Evolutionary conservation across 2,888 invertebrate genomes (phyloP).

Genomic region (Apamea sordens): DNA sequence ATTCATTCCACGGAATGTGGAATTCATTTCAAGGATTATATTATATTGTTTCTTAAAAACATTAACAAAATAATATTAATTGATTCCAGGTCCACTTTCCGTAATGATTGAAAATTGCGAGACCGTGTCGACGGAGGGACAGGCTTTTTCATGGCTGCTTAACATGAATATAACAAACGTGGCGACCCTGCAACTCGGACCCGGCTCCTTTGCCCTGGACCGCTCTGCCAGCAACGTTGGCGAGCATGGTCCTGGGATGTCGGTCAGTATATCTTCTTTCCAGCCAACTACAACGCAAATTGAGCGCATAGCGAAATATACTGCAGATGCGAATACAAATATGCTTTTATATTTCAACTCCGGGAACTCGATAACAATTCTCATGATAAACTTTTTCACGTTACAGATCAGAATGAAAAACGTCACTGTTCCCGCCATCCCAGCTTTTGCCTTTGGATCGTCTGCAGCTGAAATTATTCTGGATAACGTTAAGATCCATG

Average conservation of each 20-base stretch:
- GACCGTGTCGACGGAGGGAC: slow-evolving; percentile 90
- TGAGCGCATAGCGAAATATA: slow-evolving; percentile 51
- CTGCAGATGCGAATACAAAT: slow-evolving; percentile 50
- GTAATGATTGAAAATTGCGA: slow-evolving; percentile 90
- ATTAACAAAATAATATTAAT: slow-evolving; percentile 36
- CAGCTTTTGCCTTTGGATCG: slow-evolving; percentile 91
- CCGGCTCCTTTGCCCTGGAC: slow-evolving; percentile 92
- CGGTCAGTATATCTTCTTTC: slow-evolving; percentile 80
- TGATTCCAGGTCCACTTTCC: slow-evolving; percentile 91
- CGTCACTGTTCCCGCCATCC: slow-evolving; percentile 90
- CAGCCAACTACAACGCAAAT: slow-evolving; percentile 31
- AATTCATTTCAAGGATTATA: neutral
- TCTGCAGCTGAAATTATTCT: slow-evolving; percentile 91
- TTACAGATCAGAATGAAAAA: slow-evolving; percentile 92
- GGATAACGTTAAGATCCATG: slow-evolving; percentile 86
- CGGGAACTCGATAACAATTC: neutral
- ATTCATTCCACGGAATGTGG: neutral
- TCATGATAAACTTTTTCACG: slow-evolving; percentile 16
- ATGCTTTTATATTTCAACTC: neutral
- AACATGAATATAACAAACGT: slow-evolving; percentile 91
- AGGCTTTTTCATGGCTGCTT: slow-evolving; percentile 92
- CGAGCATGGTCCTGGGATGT: slow-evolving; percentile 92
- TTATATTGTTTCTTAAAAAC: slow-evolving; percentile 6
- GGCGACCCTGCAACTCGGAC: slow-evolving; percentile 88
- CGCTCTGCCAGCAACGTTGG: slow-evolving; percentile 90